Conservation (phyloP, 2,888 invertebrate genomes). For the Ditula angustiorana region DNA sequence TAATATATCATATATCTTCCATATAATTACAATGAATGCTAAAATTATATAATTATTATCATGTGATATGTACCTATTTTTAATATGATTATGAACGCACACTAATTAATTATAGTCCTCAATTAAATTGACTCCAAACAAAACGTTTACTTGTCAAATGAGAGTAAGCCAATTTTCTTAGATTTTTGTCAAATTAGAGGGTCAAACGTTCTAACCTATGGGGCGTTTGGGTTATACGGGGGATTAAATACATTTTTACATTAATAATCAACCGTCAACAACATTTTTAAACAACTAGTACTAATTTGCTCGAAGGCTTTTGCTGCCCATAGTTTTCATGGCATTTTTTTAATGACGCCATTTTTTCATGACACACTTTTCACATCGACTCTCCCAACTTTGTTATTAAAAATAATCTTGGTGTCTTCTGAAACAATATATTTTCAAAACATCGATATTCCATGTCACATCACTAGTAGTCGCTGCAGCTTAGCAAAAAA, state of each 20-base stretch:
- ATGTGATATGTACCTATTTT: constrained; percentile 51
- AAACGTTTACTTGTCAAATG: constrained; percentile 46
- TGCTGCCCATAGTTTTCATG: constrained; percentile 10
- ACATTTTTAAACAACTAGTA: constrained; percentile 67
- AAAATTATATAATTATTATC: constrained; percentile 48
- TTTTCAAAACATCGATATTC: constrained; percentile 18
- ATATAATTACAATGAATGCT: constrained; percentile 59
- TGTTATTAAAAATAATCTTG: constrained; percentile 1
- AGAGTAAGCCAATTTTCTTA: constrained; percentile 67
- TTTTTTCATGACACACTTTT: neutral
- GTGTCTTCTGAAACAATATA: neutral
- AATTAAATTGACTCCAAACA: constrained; percentile 44
- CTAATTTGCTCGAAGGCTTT: constrained; percentile 44
- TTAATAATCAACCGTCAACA: constrained; percentile 74
- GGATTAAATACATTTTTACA: constrained; percentile 77
- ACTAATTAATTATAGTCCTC: constrained; percentile 41
- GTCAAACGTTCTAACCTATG: constrained; percentile 60
- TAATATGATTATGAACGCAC: constrained; percentile 35
- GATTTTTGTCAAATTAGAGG: constrained; percentile 45
- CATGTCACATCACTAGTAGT: constrained; percentile 27
- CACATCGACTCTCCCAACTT: constrained; percentile 7
- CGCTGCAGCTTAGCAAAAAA: constrained; percentile 8
- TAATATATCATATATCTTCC: constrained; percentile 54
- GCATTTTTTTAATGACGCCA: neutral
- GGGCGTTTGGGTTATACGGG: constrained; percentile 64